Percentiles rank a stretch among this genome's conserved stretches.
Evolutionary conservation across 2,113 vertebrate species (phyloP).

Genomic region (Pluvialis apricaria): DNA sequence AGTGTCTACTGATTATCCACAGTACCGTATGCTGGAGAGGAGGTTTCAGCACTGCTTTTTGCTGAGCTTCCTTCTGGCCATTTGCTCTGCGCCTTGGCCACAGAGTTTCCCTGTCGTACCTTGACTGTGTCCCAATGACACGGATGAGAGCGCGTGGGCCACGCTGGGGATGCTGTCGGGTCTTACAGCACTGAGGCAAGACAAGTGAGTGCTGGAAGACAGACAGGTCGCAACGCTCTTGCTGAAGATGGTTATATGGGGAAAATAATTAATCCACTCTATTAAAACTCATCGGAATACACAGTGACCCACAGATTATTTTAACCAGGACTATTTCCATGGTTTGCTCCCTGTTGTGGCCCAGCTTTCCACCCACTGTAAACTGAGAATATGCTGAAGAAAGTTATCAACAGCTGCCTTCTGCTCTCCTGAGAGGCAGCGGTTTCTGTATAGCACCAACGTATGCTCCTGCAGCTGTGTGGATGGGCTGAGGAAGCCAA

Average conservation of each 20-base stretch:
- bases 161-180: neutral
- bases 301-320: neutral
- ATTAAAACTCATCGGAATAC: neutral
- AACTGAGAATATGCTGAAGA: conserved; percentile 19
- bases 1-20: neutral
- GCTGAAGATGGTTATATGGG: neutral
- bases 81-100: neutral
- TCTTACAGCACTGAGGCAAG: neutral
- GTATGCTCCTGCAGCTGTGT: neutral
- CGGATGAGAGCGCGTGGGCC: rapidly evolving
- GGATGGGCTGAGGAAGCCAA: neutral
- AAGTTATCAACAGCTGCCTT: conserved; percentile 1
- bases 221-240: neutral
- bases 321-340: neutral
- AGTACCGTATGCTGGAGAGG: conserved; percentile 7
- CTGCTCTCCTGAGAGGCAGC: neutral
- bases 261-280: neutral
- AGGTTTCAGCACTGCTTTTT: neutral
- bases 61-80: neutral
- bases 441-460: conserved; percentile 37
- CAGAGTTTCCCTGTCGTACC: conserved; percentile 60
- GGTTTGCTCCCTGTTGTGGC: neutral
- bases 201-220: neutral
- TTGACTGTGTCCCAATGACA: conserved; percentile 3
- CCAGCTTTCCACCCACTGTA: neutral